These are phyloP conservation scores for Xylophagus ater DNA, from an alignment of 2,888 invertebrate genomes.

Conservation along the genomic window DNA sequence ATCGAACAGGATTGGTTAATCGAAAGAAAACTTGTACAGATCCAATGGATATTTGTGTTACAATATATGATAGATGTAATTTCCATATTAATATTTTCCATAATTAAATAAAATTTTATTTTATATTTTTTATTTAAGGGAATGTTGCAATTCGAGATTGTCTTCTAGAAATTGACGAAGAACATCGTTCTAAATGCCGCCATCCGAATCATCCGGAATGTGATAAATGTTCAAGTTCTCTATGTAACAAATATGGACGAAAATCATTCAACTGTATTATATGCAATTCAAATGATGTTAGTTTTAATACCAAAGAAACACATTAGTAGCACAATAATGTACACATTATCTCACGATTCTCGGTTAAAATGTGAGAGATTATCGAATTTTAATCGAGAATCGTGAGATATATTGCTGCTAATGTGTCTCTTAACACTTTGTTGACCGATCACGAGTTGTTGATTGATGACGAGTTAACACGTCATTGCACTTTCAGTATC, in stretches of 20 bases:
- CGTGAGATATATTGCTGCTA: no score
- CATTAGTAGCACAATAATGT: no score
- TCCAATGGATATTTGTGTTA: slow-evolving; percentile 31
- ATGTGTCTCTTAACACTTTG: no score
- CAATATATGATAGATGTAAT: slow-evolving; percentile 29
- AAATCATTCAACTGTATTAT: slow-evolving; percentile 26
- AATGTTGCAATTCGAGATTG: slow-evolving; percentile 29
- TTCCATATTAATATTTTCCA: neutral
- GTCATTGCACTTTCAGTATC: no score
- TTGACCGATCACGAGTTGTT: no score
- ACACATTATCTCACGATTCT: no score
- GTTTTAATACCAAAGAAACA: no score
- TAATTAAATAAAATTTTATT: neutral
- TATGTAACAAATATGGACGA: slow-evolving; percentile 31
- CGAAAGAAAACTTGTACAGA: slow-evolving; percentile 25
- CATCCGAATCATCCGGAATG: slow-evolving; percentile 18
- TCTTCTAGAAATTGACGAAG: slow-evolving; percentile 25
- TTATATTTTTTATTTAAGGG: slow-evolving; percentile 19
- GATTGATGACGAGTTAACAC: no score
- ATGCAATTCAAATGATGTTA: slow-evolving; percentile 29
- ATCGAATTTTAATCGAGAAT: no score
- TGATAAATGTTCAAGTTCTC: slow-evolving; percentile 29
- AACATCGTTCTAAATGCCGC: slow-evolving; percentile 25
- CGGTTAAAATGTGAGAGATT: no score
- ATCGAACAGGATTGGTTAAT: slow-evolving; percentile 21